A percentile compares a stretch with the other conserved stretches of the same genome.
phyloP scores from a whole-genome alignment of 2,113 vertebrate genomes.

The Trematocara unimaculatum region DNA sequence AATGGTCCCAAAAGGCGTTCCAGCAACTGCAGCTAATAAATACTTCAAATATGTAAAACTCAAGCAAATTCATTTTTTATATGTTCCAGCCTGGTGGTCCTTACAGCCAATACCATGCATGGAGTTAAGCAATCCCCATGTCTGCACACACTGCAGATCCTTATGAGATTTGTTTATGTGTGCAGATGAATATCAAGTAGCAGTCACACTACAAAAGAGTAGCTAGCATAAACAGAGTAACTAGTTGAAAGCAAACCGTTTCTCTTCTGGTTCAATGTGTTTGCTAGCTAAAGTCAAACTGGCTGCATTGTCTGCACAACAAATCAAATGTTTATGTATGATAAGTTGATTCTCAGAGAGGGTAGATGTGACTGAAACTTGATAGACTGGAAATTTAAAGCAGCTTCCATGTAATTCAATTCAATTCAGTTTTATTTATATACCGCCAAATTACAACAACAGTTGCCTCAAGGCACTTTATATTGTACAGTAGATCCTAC shows the following conservation, averaged over 20 bases:
- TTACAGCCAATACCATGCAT: neutral
- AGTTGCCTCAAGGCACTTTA: neutral
- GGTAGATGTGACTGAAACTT: neutral
- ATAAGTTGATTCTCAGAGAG: neutral
- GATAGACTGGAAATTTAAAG: neutral
- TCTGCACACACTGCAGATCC: neutral
- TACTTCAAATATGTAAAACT: neutral
- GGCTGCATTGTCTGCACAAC: neutral
- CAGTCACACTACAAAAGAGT: neutral
- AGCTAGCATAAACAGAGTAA: neutral
- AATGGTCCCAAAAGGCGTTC: neutral
- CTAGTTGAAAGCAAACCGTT: neutral
- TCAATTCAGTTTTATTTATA: neutral
- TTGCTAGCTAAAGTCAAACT: neutral
- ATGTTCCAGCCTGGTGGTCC: neutral
- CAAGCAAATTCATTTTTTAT: neutral
- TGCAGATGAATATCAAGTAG: neutral
- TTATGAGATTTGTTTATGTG: neutral
- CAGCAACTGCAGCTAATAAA: neutral
- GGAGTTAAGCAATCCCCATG: neutral
- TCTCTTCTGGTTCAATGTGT: neutral
- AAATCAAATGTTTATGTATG: neutral
- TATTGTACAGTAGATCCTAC: neutral
- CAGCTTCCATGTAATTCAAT: neutral
- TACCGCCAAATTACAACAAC: neutral